Percentiles rank a stretch among this genome's conserved stretches.
These are phyloP conservation scores for Gyps fulvus DNA, from an alignment of 2,113 vertebrate genomes.

Conservation along the genomic window DNA sequence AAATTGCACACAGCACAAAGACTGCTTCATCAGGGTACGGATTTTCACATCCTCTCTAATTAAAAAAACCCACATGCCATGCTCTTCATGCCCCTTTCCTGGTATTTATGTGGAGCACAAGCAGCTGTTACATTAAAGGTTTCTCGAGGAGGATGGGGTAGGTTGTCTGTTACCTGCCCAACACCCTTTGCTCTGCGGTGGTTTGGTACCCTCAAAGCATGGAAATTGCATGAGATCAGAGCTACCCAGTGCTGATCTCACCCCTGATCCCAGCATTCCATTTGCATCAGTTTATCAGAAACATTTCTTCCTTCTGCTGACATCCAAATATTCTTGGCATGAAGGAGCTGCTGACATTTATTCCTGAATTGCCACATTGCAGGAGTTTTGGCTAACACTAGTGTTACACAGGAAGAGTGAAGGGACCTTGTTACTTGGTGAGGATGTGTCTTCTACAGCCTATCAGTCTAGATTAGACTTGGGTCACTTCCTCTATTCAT, in stretches of 20 bases:
- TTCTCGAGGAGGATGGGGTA: not conserved
- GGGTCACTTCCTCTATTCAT: constrained; percentile 26
- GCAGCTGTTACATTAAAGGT: not conserved
- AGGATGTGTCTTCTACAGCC: not conserved
- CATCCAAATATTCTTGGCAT: not conserved
- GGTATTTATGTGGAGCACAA: not conserved
- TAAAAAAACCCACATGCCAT: fast-evolving
- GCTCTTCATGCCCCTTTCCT: not conserved
- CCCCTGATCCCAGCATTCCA: not conserved
- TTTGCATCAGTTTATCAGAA: not conserved
- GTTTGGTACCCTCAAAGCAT: not conserved
- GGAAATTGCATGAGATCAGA: not conserved
- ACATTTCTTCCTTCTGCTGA: not conserved
- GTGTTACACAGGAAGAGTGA: not conserved
- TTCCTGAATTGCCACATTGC: not conserved
- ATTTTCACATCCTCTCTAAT: not conserved
- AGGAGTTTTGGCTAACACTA: not conserved
- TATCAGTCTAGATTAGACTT: not conserved
- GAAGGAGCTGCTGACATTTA: constrained; percentile 4
- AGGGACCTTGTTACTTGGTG: not conserved
- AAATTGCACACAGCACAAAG: not conserved
- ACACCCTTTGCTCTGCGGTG: not conserved
- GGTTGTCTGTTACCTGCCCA: fast-evolving
- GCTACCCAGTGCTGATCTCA: not conserved
- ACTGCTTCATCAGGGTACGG: not conserved